Percentiles rank a stretch among this genome's conserved stretches.
These are phyloP conservation scores for Paracanthobrama guichenoti DNA, from an alignment of 2,113 vertebrate genomes.

Conservation along the genomic window DNA sequence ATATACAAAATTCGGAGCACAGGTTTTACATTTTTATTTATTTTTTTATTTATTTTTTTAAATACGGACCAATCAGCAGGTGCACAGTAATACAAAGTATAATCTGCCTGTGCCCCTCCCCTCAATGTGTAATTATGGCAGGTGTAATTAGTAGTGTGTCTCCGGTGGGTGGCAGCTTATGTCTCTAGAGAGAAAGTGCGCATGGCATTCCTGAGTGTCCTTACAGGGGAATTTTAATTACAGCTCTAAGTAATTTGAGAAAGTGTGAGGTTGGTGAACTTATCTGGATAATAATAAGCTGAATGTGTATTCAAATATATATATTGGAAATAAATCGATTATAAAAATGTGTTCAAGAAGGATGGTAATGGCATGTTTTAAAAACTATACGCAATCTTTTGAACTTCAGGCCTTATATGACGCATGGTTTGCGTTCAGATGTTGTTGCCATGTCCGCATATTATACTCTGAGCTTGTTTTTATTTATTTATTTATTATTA, in stretches of 20 bases:
- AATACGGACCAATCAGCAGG: neutral
- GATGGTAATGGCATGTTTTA: neutral
- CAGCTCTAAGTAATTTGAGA: neutral
- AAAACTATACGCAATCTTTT: neutral
- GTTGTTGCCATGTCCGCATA: neutral
- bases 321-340: neutral
- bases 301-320: neutral
- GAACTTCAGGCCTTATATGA: neutral
- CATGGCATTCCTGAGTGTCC: slow-evolving; percentile 28
- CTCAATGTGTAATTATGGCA: slow-evolving; percentile 46
- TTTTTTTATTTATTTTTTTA: neutral
- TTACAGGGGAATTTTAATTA: slow-evolving; percentile 51
- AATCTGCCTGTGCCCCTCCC: slow-evolving; percentile 25
- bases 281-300: neutral
- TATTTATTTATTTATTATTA: neutral
- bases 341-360: neutral
- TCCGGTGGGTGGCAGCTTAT: slow-evolving; percentile 43
- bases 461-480: neutral
- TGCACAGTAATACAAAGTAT: slow-evolving; percentile 1
- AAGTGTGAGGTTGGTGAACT: neutral
- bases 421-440: neutral
- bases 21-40: too few relatives aligned
- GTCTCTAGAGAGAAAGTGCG: slow-evolving; percentile 44
- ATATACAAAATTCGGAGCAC: neutral
- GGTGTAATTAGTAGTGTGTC: slow-evolving; percentile 55